Evolutionary conservation across 2,888 invertebrate genomes (phyloP).

Genomic region (Meliscaeva auricollis): DNA sequence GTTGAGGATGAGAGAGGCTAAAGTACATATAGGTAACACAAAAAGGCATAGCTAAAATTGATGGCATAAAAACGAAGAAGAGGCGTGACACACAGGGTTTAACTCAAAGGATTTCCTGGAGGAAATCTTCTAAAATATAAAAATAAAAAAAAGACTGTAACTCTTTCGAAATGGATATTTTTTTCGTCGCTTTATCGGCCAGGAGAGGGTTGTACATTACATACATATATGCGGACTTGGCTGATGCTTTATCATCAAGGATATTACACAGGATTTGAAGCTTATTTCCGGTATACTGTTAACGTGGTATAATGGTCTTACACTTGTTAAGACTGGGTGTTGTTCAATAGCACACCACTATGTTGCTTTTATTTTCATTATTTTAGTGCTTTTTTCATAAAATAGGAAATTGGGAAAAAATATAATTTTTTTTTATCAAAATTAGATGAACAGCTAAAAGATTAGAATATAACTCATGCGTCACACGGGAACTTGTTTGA

Average conservation of each 20-base stretch:
- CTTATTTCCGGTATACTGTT: constrained; percentile 45
- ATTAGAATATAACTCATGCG: no score
- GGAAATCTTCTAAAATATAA: constrained; percentile 36
- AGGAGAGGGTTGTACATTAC: no score
- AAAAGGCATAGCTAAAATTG: constrained; percentile 44
- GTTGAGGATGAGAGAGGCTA: constrained; percentile 3
- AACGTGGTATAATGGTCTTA: constrained; percentile 29
- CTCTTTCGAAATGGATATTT: background rate
- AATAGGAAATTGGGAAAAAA: background rate
- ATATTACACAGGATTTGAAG: constrained; percentile 21
- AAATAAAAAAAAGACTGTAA: constrained; percentile 12
- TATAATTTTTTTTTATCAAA: no score
- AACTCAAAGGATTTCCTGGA: constrained; percentile 61
- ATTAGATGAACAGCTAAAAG: no score
- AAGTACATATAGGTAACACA: constrained; percentile 21
- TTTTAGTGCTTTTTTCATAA: background rate
- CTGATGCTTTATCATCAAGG: constrained; percentile 29
- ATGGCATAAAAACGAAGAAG: constrained; percentile 32
- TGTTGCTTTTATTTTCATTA: background rate
- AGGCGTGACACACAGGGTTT: constrained; percentile 57
- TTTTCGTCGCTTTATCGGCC: no score
- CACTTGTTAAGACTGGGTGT: background rate
- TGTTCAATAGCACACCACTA: background rate
- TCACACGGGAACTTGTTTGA: no score
- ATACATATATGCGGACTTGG: background rate